Conservation (phyloP, 2,888 invertebrate genomes). For the Congeria kusceri region DNA sequence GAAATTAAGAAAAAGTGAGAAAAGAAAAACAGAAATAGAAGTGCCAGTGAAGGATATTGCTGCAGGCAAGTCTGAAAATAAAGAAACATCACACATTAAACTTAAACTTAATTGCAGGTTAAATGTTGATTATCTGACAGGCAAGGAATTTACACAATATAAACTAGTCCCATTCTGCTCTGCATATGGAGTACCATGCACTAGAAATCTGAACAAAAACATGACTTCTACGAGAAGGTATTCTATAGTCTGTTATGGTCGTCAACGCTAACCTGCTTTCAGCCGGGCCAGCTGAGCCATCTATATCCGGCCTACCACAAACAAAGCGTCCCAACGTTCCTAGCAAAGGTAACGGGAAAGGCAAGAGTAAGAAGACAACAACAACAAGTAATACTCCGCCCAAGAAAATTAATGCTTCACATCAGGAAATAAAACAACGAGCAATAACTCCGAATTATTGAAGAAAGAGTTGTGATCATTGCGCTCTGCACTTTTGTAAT, state of each 20-base stretch:
- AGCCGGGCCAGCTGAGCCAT: conserved; percentile 9
- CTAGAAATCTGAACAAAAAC: conserved; percentile 11
- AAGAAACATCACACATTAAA: no score
- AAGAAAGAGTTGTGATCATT: no score
- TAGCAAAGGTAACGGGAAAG: conserved; percentile 37
- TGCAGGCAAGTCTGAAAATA: no score
- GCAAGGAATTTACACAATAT: conserved; percentile 4
- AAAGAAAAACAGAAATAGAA: no score
- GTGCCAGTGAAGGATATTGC: no score
- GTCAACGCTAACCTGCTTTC: conserved; percentile 6
- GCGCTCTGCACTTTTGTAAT: conserved; percentile 13
- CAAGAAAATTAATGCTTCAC: no score
- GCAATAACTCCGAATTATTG: no score
- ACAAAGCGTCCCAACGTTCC: background rate
- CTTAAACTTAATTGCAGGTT: no score
- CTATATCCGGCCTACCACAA: background rate
- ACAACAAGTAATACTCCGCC: conserved; percentile 11
- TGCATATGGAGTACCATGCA: conserved; percentile 11
- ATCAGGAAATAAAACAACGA: no score
- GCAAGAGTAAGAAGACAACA: background rate
- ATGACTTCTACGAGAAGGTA: background rate
- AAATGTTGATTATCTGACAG: background rate
- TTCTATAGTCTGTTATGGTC: background rate
- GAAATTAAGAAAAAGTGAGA: no score
- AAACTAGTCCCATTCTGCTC: background rate